Evolutionary conservation across 2,888 invertebrate species (phyloP).

Genomic region (Colostygia pectinataria): DNA sequence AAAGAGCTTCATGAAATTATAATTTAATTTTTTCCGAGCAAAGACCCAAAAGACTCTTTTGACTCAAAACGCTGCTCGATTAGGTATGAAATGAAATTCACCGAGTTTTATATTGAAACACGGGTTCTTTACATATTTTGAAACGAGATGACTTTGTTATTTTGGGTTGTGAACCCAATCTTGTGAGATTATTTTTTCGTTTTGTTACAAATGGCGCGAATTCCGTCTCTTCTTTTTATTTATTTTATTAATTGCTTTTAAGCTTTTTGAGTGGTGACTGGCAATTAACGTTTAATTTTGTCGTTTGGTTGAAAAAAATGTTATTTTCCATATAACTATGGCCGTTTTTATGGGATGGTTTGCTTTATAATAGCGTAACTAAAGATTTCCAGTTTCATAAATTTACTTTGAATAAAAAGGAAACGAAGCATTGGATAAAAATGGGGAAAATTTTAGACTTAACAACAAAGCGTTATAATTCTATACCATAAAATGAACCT

Average conservation of each 20-base stretch:
- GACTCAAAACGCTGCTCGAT: conserved; percentile 19
- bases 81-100: conserved; percentile 29
- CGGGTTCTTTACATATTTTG: conserved; percentile 15
- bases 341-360: no score
- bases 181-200: conserved; percentile 3
- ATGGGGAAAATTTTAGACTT: neutral
- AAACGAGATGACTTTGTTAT: conserved; percentile 20
- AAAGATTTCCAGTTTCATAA: no score
- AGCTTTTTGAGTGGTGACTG: no score
- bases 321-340: no score
- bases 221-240: no score
- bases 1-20: conserved; percentile 75
- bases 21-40: conserved; percentile 69
- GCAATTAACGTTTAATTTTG: no score
- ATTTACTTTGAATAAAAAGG: no score
- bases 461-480: no score
- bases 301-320: no score
- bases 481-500: conserved; percentile 5
- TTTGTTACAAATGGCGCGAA: neutral
- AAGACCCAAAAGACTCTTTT: conserved; percentile 36
- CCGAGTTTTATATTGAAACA: conserved; percentile 27
- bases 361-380: no score
- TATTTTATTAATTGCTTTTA: no score
- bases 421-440: no score
- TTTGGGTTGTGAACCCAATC: conserved; percentile 4